Evolutionary conservation across 2,888 invertebrate genomes (phyloP).

Genomic region (Eristalinus aeneus): DNA sequence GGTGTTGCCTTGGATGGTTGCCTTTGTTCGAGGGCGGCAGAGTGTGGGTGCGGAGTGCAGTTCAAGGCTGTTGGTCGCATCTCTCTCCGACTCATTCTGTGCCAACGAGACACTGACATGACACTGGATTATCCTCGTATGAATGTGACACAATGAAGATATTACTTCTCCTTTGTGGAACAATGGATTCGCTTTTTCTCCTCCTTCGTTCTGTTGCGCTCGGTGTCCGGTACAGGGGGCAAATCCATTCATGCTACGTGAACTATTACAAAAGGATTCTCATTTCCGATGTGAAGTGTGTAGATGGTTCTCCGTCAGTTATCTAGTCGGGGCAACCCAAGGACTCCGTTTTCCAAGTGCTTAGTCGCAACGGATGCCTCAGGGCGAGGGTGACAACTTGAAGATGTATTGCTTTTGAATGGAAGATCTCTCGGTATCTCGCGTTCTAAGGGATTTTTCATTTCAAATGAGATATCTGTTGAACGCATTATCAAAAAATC

Average conservation of each 20-base stretch:
- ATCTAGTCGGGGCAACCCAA: background rate
- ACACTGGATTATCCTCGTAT: background rate
- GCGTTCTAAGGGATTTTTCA: background rate
- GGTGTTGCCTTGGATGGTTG: background rate
- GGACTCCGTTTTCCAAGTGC: background rate
- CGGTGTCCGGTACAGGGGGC: background rate
- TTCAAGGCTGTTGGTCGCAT: background rate
- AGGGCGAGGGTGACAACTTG: background rate
- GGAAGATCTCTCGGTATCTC: background rate
- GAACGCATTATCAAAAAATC: background rate
- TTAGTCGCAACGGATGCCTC: background rate
- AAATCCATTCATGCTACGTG: background rate
- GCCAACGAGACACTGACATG: background rate
- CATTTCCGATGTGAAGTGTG: background rate
- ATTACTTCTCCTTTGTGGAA: background rate
- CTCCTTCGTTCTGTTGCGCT: background rate
- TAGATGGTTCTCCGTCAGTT: background rate
- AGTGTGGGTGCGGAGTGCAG: background rate
- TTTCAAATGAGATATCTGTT: background rate
- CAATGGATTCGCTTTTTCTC: background rate
- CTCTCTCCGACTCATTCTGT: background rate
- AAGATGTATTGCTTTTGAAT: background rate
- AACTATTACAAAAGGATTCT: constrained; percentile 1
- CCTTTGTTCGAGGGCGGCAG: background rate
- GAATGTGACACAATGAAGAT: background rate